Evolutionary conservation across 2,888 invertebrate genomes (phyloP).

Genomic region (Rotaria sp.): DNA sequence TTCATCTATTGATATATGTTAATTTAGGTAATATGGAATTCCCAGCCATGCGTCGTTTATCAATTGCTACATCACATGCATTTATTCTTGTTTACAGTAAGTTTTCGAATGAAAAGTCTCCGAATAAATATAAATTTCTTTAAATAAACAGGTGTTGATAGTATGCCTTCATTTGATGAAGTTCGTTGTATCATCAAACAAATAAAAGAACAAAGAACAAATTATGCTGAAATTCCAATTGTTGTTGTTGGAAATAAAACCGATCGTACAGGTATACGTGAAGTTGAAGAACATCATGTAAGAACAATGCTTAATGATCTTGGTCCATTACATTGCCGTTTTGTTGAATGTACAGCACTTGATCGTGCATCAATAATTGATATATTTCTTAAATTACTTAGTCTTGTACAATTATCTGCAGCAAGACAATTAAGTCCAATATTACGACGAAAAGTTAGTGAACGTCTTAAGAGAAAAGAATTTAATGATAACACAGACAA

Average conservation of each 20-base stretch:
- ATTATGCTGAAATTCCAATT: slow-evolving; percentile 74
- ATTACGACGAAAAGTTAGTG: slow-evolving; percentile 67
- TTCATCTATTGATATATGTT: too few species aligned
- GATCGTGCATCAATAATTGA: slow-evolving; percentile 69
- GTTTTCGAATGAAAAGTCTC: not conserved
- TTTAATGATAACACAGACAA: slow-evolving; percentile 43
- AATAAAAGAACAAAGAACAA: slow-evolving; percentile 71
- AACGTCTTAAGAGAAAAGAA: slow-evolving; percentile 46
- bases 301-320: not conserved
- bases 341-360: slow-evolving; percentile 60
- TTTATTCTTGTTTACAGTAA: slow-evolving; percentile 77
- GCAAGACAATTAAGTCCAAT: slow-evolving; percentile 46
- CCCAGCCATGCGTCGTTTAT: slow-evolving; percentile 88
- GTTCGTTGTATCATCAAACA: slow-evolving; percentile 58
- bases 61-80: slow-evolving; percentile 87
- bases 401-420: slow-evolving; percentile 65
- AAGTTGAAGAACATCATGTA: slow-evolving; percentile 24
- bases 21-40: slow-evolving; percentile 74
- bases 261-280: slow-evolving; percentile 58
- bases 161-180: slow-evolving; percentile 48
- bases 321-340: slow-evolving; percentile 47
- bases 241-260: slow-evolving; percentile 90
- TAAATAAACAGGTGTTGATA: slow-evolving; percentile 45
- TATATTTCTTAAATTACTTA: slow-evolving; percentile 71
- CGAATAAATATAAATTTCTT: not conserved